phyloP scores from a whole-genome alignment of 2,113 vertebrate genomes.

The Raphicerus campestris region DNA sequence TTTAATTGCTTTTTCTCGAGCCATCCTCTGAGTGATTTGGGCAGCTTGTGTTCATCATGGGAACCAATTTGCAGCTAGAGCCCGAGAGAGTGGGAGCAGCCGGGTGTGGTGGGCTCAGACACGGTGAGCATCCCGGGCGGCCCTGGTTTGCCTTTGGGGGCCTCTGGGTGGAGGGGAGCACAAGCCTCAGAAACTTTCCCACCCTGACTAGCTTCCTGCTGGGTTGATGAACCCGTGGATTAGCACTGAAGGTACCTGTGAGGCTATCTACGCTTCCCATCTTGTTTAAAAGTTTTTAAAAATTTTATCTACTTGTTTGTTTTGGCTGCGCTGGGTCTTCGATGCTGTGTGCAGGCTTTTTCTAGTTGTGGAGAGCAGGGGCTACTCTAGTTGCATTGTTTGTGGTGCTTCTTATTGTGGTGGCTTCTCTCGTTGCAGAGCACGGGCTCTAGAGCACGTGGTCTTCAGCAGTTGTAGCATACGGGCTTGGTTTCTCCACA shows the following conservation, averaged over 20 bases:
- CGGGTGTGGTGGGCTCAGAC: not conserved
- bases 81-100: not conserved
- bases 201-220: not conserved
- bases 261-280: not conserved
- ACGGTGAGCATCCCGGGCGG: not conserved
- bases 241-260: not conserved
- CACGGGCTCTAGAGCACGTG: not conserved
- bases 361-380: not conserved
- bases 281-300: not conserved
- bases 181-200: not conserved
- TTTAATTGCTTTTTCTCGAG: slow-evolving; percentile 65
- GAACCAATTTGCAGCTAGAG: slow-evolving; percentile 28
- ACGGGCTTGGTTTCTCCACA: not conserved
- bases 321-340: not conserved
- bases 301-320: not conserved
- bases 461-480: not conserved
- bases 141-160: not conserved
- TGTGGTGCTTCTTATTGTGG: not conserved
- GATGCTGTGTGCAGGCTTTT: not conserved
- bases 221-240: not conserved
- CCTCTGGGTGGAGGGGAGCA: too few species aligned
- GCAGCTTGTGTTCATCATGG: not conserved
- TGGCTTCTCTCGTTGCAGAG: not conserved
- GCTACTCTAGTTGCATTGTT: not conserved
- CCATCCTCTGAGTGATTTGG: slow-evolving; percentile 35